Evolutionary conservation across 2,888 invertebrate genomes (phyloP).

Genomic region (Drosophila eohydei): DNA sequence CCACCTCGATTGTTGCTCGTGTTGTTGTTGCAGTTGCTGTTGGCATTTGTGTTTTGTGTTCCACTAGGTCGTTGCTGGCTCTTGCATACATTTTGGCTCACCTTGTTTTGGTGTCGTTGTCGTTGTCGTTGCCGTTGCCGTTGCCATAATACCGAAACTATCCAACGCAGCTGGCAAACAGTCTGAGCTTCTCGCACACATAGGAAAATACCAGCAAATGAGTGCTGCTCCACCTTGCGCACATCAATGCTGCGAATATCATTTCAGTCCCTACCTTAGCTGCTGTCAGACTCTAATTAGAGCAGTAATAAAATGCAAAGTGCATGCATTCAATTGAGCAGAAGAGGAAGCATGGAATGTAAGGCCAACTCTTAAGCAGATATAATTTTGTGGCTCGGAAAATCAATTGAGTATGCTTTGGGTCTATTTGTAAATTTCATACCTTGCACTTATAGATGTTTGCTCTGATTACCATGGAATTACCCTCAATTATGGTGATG

Average conservation of each 20-base stretch:
- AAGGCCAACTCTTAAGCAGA: constrained; percentile 6
- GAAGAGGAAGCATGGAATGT: background rate
- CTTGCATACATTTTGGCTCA: constrained; percentile 46
- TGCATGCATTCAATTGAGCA: constrained; percentile 23
- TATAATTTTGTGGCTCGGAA: constrained; percentile 41
- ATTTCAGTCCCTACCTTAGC: background rate
- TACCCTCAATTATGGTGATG: constrained; percentile 48
- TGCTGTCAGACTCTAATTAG: constrained; percentile 74
- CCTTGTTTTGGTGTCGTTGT: constrained; percentile 43
- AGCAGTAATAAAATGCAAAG: constrained; percentile 73
- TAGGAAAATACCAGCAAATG: constrained; percentile 22
- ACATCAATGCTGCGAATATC: constrained; percentile 35
- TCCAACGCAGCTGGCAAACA: constrained; percentile 44
- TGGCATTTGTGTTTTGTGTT: constrained; percentile 37
- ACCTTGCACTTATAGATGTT: constrained; percentile 36
- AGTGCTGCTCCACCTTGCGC: constrained; percentile 54
- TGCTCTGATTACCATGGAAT: constrained; percentile 52
- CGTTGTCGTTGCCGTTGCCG: constrained; percentile 19
- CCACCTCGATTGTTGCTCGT: constrained; percentile 25
- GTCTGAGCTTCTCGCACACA: constrained; percentile 18
- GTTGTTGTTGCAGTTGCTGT: constrained; percentile 7
- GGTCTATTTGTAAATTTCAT: constrained; percentile 25
- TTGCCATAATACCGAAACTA: constrained; percentile 48
- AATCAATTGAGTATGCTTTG: constrained; percentile 26
- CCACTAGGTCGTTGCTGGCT: constrained; percentile 29